Evolutionary conservation across 2,113 vertebrate species (phyloP), one percentile per base, ranked within the genome.

Genomic region (Eurypyga helias): DNA sequence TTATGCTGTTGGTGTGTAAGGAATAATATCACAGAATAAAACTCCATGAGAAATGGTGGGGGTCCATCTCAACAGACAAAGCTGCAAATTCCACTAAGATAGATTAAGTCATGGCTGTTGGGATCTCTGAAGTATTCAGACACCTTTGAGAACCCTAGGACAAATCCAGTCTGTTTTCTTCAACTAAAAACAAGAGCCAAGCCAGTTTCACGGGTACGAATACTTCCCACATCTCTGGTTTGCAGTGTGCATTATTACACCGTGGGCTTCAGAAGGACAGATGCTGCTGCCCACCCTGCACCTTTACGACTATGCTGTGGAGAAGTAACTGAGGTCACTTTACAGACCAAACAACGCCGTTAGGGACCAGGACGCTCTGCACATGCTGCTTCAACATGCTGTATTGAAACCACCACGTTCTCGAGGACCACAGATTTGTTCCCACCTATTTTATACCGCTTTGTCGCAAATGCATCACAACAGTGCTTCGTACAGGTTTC

Each of bases 401-500:
- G 20, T 24, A 28, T 1, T 16, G 61, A 75, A 86, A 34, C 13
- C 48, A 11, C 17, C 28, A 1, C 52, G 72, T 61, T 34, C 25
- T 24, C 11, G 69, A 87, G 65, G 49, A 20, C 25, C 83, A 18
- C 6, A 14, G n/a, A n/a, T 18, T 79, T 46, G 11, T 64, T 84
- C 31, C 61, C 14, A 2, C 4, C 31, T 57, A 17, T 72, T 92
- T 87, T 15, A 75, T 31, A 15, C 46, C 34, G 26, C 67, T n/a
- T 5, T 52, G 78, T 76, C 31, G 4, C 55, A 57, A 61, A 67
- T 1, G 23, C 14, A 84, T 82, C 79, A 21, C 91, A 89, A 46
- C 81, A 83, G 72, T 90, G 96, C 93, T 95, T 93, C 76, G 5
- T 25, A 55, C 80, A 78, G 77, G 91, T 95, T 89, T 87, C 92